Evolutionary conservation across 2,888 invertebrate species (phyloP).

Genomic region (Enchytraeus crypticus): DNA sequence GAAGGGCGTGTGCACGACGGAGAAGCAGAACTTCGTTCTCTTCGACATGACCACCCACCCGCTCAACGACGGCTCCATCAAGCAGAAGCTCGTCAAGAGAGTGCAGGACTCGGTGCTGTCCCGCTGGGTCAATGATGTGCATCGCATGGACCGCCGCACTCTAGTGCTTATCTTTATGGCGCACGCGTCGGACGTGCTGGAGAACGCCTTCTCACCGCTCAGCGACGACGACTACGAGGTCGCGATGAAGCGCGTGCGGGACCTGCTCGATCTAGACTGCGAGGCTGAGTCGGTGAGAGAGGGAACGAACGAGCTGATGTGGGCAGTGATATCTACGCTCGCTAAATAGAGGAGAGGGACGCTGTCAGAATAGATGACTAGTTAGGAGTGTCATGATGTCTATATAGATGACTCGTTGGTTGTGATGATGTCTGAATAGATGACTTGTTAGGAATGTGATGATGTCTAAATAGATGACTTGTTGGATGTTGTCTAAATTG

Average conservation of each 20-base stretch:
- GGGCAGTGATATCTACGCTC: slow-evolving; percentile 98
- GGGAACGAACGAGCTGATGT: slow-evolving; percentile 69
- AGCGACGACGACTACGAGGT: slow-evolving; percentile 91
- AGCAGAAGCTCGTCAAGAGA: slow-evolving; percentile 83
- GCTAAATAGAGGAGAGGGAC: slow-evolving; percentile 65
- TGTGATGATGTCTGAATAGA: too few species aligned
- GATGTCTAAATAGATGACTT: too few species aligned
- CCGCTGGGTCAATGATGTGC: slow-evolving; percentile 90
- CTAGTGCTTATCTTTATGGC: slow-evolving; percentile 87
- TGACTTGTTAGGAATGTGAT: too few species aligned
- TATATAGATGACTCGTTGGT: too few species aligned
- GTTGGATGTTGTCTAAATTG: too few species aligned
- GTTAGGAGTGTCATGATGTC: too few species aligned
- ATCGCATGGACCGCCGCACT: slow-evolving; percentile 90
- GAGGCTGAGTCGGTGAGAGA: slow-evolving; percentile 85
- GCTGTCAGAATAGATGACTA: too few species aligned
- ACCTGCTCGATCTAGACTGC: slow-evolving; percentile 89
- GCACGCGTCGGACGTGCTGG: slow-evolving; percentile 95
- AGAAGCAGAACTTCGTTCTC: slow-evolving; percentile 96
- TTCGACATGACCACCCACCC: slow-evolving; percentile 99
- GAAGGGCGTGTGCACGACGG: slow-evolving; percentile 96
- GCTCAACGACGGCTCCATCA: slow-evolving; percentile 84
- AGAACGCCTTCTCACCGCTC: slow-evolving; percentile 96
- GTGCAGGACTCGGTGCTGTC: slow-evolving; percentile 90
- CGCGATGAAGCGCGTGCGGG: slow-evolving; percentile 92